Evolutionary conservation across 2,888 invertebrate species (phyloP).

Genomic region (Polietes domitor): DNA sequence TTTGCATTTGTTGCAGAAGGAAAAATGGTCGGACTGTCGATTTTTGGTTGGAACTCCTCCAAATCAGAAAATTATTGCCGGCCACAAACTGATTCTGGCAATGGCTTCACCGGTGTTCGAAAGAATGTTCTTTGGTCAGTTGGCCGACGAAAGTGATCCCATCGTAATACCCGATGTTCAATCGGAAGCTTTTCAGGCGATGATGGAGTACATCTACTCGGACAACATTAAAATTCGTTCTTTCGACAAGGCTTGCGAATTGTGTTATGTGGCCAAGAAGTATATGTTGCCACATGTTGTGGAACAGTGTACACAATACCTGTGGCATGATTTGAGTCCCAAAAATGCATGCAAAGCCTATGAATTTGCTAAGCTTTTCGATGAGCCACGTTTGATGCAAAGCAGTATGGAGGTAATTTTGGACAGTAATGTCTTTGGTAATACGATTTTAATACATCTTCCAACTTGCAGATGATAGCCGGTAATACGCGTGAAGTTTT

Average conservation of each 20-base stretch:
- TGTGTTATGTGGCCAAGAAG: slow-evolving; percentile 94
- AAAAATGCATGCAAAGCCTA: slow-evolving; percentile 92
- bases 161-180: slow-evolving; percentile 92
- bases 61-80: slow-evolving; percentile 87
- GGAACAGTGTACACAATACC: slow-evolving; percentile 90
- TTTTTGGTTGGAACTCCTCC: slow-evolving; percentile 88
- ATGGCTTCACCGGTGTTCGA: slow-evolving; percentile 95
- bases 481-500: slow-evolving; percentile 89
- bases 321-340: slow-evolving; percentile 87
- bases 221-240: slow-evolving; percentile 90
- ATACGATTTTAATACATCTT: slow-evolving; percentile 25
- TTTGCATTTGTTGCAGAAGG: slow-evolving; percentile 88
- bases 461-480: slow-evolving; percentile 86
- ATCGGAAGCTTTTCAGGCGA: slow-evolving; percentile 91
- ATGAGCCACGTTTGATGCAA: slow-evolving; percentile 90
- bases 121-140: slow-evolving; percentile 92
- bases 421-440: slow-evolving; percentile 33
- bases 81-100: slow-evolving; percentile 90
- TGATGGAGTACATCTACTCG: slow-evolving; percentile 92
- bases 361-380: slow-evolving; percentile 92
- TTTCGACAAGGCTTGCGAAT: slow-evolving; percentile 92
- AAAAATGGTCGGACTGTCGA: slow-evolving; percentile 92
- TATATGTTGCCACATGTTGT: slow-evolving; percentile 93
- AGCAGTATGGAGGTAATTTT: slow-evolving; percentile 90
- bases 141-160: slow-evolving; percentile 89